A percentile compares a stretch with the other conserved stretches of the same genome.
These are phyloP conservation scores for Hypomesus transpacificus DNA, from an alignment of 2,113 vertebrate genomes.

Conservation along the genomic window DNA sequence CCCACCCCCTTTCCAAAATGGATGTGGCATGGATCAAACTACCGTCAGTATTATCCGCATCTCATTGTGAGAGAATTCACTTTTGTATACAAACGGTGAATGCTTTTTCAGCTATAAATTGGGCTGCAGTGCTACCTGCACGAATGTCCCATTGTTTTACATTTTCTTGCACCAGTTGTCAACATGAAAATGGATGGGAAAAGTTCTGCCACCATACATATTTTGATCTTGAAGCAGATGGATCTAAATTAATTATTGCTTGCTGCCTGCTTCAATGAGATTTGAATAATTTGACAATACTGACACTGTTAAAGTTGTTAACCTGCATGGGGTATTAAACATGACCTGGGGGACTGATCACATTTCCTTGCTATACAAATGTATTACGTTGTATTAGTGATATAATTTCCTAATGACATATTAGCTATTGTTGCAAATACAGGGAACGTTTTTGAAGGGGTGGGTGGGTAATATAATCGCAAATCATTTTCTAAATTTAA, in stretches of 20 bases:
- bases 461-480: conserved; percentile 28
- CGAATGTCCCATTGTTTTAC: no score
- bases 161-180: no score
- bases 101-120: no score
- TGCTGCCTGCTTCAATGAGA: no score
- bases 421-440: conserved; percentile 54
- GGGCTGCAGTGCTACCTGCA: no score
- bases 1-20: conserved; percentile 4
- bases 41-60: conserved; percentile 45
- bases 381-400: conserved; percentile 35
- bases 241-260: no score
- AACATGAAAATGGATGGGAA: no score
- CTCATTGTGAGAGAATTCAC: background rate
- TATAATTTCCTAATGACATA: conserved; percentile 33
- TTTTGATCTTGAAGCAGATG: no score
- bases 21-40: conserved; percentile 39
- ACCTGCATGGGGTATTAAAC: background rate
- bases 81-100: no score
- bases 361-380: conserved; percentile 42
- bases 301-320: background rate
- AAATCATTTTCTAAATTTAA: conserved; percentile 30
- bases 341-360: conserved; percentile 42
- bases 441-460: conserved; percentile 51
- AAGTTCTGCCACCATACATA: no score
- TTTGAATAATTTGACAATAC: background rate